Conservation (phyloP, 2,113 vertebrate species). For the Acanthisitta chloris region DNA sequence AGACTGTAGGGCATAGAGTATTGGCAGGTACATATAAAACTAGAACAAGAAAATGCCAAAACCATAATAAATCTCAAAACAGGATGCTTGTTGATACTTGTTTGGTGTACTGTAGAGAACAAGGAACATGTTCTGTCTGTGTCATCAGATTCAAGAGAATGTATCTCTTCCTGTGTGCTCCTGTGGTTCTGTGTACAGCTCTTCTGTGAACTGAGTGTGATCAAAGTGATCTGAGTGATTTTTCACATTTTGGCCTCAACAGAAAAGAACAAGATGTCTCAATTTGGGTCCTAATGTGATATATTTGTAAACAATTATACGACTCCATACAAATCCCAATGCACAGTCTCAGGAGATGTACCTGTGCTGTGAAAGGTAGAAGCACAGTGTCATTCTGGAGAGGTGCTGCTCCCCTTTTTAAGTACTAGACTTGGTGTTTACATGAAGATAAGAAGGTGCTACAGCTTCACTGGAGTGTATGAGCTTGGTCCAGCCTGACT, state of each 20-base stretch:
- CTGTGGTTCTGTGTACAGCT: background rate
- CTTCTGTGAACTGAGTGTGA: background rate
- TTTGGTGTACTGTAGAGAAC: background rate
- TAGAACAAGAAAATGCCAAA: background rate
- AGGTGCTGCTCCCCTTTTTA: background rate
- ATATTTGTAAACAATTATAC: background rate
- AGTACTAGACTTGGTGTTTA: background rate
- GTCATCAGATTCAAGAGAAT: background rate
- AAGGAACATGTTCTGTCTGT: background rate
- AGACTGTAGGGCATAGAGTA: background rate
- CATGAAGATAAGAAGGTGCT: background rate
- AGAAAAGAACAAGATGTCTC: background rate
- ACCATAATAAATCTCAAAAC: background rate
- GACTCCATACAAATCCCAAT: background rate
- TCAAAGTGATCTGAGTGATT: background rate
- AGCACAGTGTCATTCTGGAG: fast-evolving
- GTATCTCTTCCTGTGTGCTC: background rate
- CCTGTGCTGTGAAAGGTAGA: background rate
- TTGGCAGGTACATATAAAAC: background rate
- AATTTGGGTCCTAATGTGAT: background rate
- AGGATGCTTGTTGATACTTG: background rate
- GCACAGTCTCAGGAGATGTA: background rate
- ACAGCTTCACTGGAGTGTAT: background rate
- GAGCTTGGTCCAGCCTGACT: background rate
- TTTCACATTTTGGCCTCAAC: background rate